Evolutionary conservation across 2,888 invertebrate species (phyloP).

Genomic region (Campaea margaritaria): DNA sequence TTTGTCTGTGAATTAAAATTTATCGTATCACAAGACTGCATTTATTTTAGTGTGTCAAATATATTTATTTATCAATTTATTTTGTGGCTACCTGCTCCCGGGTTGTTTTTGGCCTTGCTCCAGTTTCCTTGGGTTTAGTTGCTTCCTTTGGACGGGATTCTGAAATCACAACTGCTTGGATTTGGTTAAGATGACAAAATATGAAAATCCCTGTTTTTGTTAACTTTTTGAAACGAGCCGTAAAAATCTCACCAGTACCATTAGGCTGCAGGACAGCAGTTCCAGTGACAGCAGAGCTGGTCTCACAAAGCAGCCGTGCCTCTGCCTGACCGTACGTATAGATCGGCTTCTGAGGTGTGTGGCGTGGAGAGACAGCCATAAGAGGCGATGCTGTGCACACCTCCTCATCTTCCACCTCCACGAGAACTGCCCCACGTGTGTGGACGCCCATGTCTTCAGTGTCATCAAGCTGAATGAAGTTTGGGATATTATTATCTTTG

Average conservation of each 20-base stretch:
- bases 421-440: constrained; percentile 90
- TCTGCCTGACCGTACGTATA: constrained; percentile 88
- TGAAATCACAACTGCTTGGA: constrained; percentile 58
- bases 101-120: constrained; percentile 59
- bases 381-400: constrained; percentile 91
- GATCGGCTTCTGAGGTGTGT: constrained; percentile 89
- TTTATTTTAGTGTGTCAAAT: background rate
- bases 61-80: too few relatives aligned
- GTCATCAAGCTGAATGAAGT: constrained; percentile 57
- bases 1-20: constrained; percentile 55
- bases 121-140: constrained; percentile 58
- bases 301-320: constrained; percentile 78
- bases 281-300: constrained; percentile 74
- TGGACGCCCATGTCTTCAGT: constrained; percentile 70
- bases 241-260: constrained; percentile 57
- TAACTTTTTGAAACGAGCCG: background rate
- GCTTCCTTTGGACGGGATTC: constrained; percentile 52
- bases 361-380: constrained; percentile 86
- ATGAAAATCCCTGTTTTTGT: background rate
- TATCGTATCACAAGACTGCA: background rate
- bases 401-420: constrained; percentile 92
- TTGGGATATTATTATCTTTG: too few relatives aligned
- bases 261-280: constrained; percentile 77
- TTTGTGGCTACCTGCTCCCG: constrained; percentile 68
- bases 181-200: background rate